Evolutionary conservation across 2,888 invertebrate genomes (phyloP), one percentile per base, ranked within the genome.

Genomic region (Idaea aversata): DNA sequence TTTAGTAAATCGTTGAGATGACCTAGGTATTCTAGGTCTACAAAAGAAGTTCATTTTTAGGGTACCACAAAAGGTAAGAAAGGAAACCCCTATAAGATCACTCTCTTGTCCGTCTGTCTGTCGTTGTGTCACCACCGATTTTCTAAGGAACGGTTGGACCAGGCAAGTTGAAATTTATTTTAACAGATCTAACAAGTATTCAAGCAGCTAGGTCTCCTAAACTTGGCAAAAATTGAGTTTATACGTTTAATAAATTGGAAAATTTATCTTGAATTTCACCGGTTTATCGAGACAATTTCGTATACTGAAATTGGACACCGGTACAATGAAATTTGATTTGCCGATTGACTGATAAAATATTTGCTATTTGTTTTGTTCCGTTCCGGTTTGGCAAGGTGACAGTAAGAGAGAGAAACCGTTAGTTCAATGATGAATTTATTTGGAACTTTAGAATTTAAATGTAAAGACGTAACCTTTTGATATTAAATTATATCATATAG

Each of bases 301-400:
- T n/a, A n/a, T n/a, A n/a, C n/a, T n/a, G n/a, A n/a, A 13, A 47
- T 13, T 47, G 4, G 6, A 47, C n/a, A 47, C 47, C 47, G 7
- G 47, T 47, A 47, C 47, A 47, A 47, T 47, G 47, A 47, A 47
- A 47, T 47, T 47, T 47, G 47, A 47, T 47, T 47, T 47, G 47
- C 5, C 47, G 47, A 47, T 47, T 47, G 10, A 47, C 47, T 47
- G 47, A 47, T 47, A 47, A 47, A 47, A 47, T 47, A 5, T 47
- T 47, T 47, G 47, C 10, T 47, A 47, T 47, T 10, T 47, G 4
- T 5, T 47, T 47, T 13, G 47, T 47, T 47, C 13, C 3, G 47
- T 7, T 13, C 13, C 47, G 7, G 47, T 47, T 7, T 13, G 4
- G 47, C 7, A 7, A 5, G 47, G 47, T 13, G 47, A 47, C 13